Percentiles rank a stretch among this genome's conserved stretches.
Conservation (phyloP, 2,113 vertebrate species). For the Hydrolagus affinis region DNA sequence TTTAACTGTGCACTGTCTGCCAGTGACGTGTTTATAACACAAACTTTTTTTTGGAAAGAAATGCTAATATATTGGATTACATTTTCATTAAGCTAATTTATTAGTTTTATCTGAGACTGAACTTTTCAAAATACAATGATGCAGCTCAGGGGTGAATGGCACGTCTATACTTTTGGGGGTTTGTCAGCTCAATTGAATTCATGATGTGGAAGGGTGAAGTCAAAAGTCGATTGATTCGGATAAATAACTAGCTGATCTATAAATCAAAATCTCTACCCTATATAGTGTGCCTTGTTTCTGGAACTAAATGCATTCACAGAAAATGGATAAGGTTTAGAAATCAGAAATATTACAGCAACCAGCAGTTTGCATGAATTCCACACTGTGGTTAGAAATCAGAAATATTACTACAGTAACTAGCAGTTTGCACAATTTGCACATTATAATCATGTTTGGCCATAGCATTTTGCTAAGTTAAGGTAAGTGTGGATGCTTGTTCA, state of each 20-base stretch:
- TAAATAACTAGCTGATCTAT: conserved; percentile 5
- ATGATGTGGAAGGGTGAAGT: neutral
- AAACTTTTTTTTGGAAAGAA: conserved; percentile 22
- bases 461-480: neutral
- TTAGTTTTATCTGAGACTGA: neutral
- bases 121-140: neutral
- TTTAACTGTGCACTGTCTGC: neutral
- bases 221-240: neutral
- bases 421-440: neutral
- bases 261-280: neutral
- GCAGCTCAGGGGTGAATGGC: neutral
- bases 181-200: neutral
- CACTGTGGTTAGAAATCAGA: neutral
- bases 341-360: no score
- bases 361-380: no score
- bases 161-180: neutral
- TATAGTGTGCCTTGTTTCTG: neutral
- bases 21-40: neutral
- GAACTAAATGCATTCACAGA: neutral
- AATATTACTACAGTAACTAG: neutral
- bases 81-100: conserved; percentile 1
- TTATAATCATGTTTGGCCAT: neutral
- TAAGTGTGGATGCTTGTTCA: neutral
- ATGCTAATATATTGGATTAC: neutral
- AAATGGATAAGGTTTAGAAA: no score